These are phyloP conservation scores for Lasioglossum oenotherae DNA, from an alignment of 2,888 invertebrate genomes.

Conservation along the genomic window DNA sequence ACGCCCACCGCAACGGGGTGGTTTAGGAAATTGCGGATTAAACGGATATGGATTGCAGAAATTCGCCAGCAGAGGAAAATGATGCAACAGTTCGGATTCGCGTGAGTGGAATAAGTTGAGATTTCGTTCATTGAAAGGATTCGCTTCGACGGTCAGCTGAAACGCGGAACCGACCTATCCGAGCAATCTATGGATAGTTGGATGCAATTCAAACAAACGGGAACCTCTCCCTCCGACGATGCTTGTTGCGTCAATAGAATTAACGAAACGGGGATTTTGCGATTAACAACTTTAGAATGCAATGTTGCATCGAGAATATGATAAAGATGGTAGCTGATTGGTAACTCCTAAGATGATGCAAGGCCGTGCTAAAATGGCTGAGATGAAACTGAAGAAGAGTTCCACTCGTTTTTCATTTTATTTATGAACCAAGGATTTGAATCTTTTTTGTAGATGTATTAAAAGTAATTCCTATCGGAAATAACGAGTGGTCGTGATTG, in stretches of 20 bases:
- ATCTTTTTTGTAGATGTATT: background rate
- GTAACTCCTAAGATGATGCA: background rate
- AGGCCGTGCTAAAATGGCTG: background rate
- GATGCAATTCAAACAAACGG: constrained; percentile 8
- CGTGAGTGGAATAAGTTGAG: constrained; percentile 1
- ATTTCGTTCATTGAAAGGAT: background rate
- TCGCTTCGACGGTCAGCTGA: background rate
- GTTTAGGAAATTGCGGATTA: background rate
- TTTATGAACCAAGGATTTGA: background rate
- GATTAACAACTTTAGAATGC: background rate
- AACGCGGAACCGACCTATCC: background rate
- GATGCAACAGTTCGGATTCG: background rate
- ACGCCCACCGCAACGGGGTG: background rate
- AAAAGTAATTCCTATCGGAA: background rate
- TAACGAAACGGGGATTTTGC: constrained; percentile 20
- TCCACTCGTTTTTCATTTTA: background rate
- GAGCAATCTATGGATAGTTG: constrained; percentile 14
- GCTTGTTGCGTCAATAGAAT: constrained; percentile 42
- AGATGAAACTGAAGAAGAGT: background rate
- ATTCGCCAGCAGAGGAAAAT: background rate
- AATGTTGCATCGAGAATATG: background rate
- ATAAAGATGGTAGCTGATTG: background rate
- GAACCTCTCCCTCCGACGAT: background rate
- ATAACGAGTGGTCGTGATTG: background rate
- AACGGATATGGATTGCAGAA: background rate